phyloP scores from a whole-genome alignment of 1,140 invertebrate genomes.

The Trichoplusia ni region DNA sequence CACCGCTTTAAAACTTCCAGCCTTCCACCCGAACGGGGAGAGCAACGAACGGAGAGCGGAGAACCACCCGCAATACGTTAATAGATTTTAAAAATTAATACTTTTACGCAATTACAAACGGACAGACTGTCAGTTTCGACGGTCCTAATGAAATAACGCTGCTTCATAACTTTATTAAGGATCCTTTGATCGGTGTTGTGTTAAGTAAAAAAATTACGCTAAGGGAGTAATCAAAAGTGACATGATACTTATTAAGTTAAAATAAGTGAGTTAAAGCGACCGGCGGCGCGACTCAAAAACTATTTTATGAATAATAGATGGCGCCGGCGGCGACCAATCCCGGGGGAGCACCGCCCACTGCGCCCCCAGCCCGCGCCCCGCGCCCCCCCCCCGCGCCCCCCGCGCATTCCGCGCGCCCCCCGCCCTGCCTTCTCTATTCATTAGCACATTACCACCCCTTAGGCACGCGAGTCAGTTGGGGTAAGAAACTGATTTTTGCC shows the following conservation, averaged over 20 bases:
- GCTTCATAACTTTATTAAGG: constrained; percentile 51
- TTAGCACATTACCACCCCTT: constrained; percentile 78
- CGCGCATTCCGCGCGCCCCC: constrained; percentile 45
- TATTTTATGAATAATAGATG: constrained; percentile 82
- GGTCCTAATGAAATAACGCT: constrained; percentile 59
- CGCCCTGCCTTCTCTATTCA: constrained; percentile 74
- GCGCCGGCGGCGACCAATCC: constrained; percentile 75
- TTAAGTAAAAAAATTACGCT: constrained; percentile 61
- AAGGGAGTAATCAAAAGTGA: constrained; percentile 76
- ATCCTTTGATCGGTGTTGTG: constrained; percentile 64
- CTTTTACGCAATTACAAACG: constrained; percentile 58
- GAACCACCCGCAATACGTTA: constrained; percentile 56
- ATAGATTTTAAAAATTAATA: constrained; percentile 76
- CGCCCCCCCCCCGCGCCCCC: constrained; percentile 38
- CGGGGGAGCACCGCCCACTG: constrained; percentile 69
- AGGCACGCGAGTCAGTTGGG: constrained; percentile 55
- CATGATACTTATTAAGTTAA: constrained; percentile 79
- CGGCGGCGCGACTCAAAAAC: constrained; percentile 78
- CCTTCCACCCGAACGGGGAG: not conserved
- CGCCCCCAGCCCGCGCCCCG: constrained; percentile 33
- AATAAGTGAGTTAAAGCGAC: constrained; percentile 73
- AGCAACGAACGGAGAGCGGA: too few relatives aligned
- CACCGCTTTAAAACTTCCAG: constrained; percentile 52
- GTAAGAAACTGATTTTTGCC: constrained; percentile 72
- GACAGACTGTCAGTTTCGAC: constrained; percentile 51